Conservation (phyloP, 2,113 vertebrate genomes). For the Neodontobutis hainanensis region DNA sequence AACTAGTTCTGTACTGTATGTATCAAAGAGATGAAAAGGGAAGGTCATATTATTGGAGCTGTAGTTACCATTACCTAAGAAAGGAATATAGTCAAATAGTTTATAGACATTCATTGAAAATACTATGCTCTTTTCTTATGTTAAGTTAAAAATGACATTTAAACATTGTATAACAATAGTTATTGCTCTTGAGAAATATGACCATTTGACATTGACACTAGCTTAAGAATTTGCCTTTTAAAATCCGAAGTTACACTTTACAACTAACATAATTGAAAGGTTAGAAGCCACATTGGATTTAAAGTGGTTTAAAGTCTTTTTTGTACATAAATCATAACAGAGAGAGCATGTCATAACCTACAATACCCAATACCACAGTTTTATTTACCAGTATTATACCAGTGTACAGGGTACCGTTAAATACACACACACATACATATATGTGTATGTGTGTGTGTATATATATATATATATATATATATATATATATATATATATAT, state of each 20-base stretch:
- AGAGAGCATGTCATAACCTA: background rate
- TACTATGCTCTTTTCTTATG: background rate
- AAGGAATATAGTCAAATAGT: background rate
- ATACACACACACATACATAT: background rate
- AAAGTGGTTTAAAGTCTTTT: constrained; percentile 1
- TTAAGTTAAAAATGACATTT: background rate
- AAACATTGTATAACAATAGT: background rate
- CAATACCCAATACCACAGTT: background rate
- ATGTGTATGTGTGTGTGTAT: too few species aligned
- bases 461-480: too few species aligned
- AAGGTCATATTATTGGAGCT: background rate
- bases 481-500: too few species aligned
- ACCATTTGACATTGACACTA: background rate
- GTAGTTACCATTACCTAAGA: background rate
- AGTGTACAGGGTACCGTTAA: constrained; percentile 7
- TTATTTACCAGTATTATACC: background rate
- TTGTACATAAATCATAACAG: background rate
- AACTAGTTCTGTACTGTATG: constrained; percentile 5
- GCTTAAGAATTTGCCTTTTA: background rate
- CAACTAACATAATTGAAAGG: background rate
- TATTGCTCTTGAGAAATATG: background rate
- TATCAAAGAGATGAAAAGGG: background rate
- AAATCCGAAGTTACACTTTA: background rate
- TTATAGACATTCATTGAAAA: background rate
- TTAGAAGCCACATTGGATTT: background rate